These are phyloP conservation scores for Cotesia glomerata DNA, from an alignment of 1,140 invertebrate genomes.

Conservation along the genomic window DNA sequence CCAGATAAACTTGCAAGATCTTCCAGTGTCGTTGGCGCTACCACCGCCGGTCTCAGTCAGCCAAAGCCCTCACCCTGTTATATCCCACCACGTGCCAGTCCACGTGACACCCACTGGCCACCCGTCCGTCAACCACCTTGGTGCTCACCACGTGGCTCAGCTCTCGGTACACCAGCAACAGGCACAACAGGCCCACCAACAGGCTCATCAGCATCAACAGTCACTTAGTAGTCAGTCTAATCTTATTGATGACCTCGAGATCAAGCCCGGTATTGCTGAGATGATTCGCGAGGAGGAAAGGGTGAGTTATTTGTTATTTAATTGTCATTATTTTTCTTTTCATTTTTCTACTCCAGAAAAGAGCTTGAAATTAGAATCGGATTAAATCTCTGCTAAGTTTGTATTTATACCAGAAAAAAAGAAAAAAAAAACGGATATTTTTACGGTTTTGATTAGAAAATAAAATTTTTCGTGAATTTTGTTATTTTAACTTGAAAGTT, in stretches of 20 bases:
- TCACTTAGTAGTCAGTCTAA: slow-evolving; percentile 50
- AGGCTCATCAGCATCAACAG: slow-evolving; percentile 40
- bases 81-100: slow-evolving; percentile 62
- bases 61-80: slow-evolving; percentile 54
- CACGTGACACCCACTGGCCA: slow-evolving; percentile 59
- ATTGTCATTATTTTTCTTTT: background rate
- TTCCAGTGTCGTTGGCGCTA: slow-evolving; percentile 55
- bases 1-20: slow-evolving; percentile 59
- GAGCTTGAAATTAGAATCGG: background rate
- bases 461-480: too few relatives aligned
- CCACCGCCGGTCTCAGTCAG: slow-evolving; percentile 52
- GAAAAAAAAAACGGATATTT: too few relatives aligned
- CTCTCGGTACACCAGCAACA: slow-evolving; percentile 54
- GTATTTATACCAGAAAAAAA: too few relatives aligned
- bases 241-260: slow-evolving; percentile 81
- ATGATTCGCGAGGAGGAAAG: slow-evolving; percentile 94
- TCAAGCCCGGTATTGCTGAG: slow-evolving; percentile 91
- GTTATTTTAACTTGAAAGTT: too few relatives aligned
- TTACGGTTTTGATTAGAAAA: too few relatives aligned
- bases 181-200: slow-evolving; percentile 59
- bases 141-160: slow-evolving; percentile 52
- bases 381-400: too few relatives aligned
- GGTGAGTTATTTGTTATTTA: slow-evolving; percentile 71
- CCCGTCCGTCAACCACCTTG: slow-evolving; percentile 55
- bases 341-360: background rate